These are phyloP conservation scores for Drosophila saltans DNA, from an alignment of 1,140 invertebrate species.

Conservation along the genomic window DNA sequence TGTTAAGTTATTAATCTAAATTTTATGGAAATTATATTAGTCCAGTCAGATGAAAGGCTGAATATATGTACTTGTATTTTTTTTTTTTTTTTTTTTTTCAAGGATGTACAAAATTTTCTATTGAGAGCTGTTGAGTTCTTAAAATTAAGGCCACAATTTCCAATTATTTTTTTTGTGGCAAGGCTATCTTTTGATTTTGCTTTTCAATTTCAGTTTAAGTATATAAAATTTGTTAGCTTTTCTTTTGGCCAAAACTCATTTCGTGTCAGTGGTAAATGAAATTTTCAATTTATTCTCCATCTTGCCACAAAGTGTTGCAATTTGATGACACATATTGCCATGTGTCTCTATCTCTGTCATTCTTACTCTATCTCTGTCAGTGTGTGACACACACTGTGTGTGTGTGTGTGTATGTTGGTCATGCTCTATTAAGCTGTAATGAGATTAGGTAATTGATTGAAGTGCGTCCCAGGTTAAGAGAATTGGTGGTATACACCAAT, in stretches of 20 bases:
- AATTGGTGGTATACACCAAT: slow-evolving; percentile 30
- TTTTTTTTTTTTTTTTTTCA: too few species aligned
- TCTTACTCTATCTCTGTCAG: background rate
- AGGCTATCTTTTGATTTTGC: background rate
- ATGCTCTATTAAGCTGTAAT: slow-evolving; percentile 79
- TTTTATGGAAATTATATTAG: too few species aligned
- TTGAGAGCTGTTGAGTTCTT: background rate
- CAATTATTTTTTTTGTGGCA: slow-evolving; percentile 1
- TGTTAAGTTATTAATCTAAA: too few species aligned
- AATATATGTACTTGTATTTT: too few species aligned
- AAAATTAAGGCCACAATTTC: slow-evolving; percentile 1
- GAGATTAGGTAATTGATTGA: slow-evolving; percentile 80
- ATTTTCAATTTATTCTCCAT: slow-evolving; percentile 33
- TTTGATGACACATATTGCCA: slow-evolving; percentile 16
- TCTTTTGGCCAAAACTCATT: slow-evolving; percentile 35
- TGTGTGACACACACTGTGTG: background rate
- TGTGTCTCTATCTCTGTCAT: background rate
- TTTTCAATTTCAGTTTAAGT: slow-evolving; percentile 1
- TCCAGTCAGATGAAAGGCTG: too few species aligned
- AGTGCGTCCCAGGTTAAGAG: slow-evolving; percentile 44
- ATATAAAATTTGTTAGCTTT: background rate
- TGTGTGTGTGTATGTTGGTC: slow-evolving; percentile 23
- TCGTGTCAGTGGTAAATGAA: slow-evolving; percentile 38
- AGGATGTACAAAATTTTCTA: too few species aligned
- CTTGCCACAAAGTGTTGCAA: slow-evolving; percentile 25